Base-by-base conservation (phyloP, 1,140 invertebrate genomes). In the Cyphomyrmex costatus region DNA sequence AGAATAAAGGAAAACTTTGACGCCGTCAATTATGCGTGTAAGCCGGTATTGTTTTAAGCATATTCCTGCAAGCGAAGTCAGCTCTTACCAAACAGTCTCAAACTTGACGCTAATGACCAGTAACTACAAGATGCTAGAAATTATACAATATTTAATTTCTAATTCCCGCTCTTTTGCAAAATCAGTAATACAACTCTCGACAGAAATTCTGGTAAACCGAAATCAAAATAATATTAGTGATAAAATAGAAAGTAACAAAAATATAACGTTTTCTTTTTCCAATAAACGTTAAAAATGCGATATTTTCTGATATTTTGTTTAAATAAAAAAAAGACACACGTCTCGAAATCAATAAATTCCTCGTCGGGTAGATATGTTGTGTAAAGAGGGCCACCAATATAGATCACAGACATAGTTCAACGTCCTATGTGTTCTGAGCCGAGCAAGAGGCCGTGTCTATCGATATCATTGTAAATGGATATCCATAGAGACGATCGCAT, bases 1-100 rank as follows among this genome's bases (percentile, higher is more conserved):
- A 56, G 86, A 86, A 89, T 89, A 88, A 88, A 89, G 88, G 87
- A 89, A 89, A 89, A 89, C 87, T 89, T 88, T 88, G 83, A 86
- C 73, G 87, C 24, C 84, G 79, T 74, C 86, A 88, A 88, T 89
- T 89, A 89, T 83, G 73, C 70, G 76, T 76, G 46, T 76, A 88
- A 86, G 71, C 24, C 56, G 53, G 46, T 73, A 88, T 88, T 88
- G 73, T 86, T 63, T 58, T 68, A 58, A 80, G 60, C 71, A 88
- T 88, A 88, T 70, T 77, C 61, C 60, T 80, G 74, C 61, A 74
- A 88, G 74, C 73, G 3, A 56, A 82, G 5, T 60, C 56, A 30
- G 12, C 14, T 30, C 46, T 36, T 80, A 33, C 21, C 30, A 58
- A 46, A 71, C 65, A 60, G 27, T 30, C 3, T 82, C 12, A 58